Base-by-base conservation (phyloP, 2,797 vertebrate species). In the Danio tinwini region DNA sequence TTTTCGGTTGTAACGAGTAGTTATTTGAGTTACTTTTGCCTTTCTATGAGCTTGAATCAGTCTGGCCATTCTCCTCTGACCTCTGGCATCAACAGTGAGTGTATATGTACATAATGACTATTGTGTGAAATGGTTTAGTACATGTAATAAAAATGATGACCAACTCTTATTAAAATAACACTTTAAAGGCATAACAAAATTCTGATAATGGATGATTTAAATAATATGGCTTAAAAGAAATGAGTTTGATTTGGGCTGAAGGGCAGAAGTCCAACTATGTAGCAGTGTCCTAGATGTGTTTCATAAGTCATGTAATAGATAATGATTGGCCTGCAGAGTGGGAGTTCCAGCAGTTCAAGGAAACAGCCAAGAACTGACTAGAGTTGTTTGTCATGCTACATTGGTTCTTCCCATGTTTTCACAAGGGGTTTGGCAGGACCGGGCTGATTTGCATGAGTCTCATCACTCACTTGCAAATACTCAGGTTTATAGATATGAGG, bases 321-420 rank as follows among this genome's bases (percentile, higher is more conserved):
- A 67, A 67, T 76, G 74, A 76, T 65, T 53, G 62, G 40, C 62
- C 62, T 56, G 63, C 74, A 76, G 63, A 58, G 63, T 76, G 14
- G 59, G 45, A 81, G 45, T 50, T 74, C 56, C 71, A 49, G 52
- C 21, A 73, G 55, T 73, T 82, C 67, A 56, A 68, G 64, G 58
- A 76, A 84, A 76, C 73, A 73, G 74, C 71, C 56, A 67, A 84
- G 81, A 81, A 76, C 70, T 77, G 72, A 81, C 58, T 65, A 37
- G 55, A 82, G 65, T 65, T 78, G 80, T 78, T 84, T 74, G 62
- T 82, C 74, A 77, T 71, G 74, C 45, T 69, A 49, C 14, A 77
- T 80, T 76, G 50, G 69, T 73, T 65, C 50, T 50, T 56, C 11
- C 12, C 2, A 44, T 78, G 74, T 82, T 80, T 74, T 65, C 68